Percentiles rank a stretch among this genome's conserved stretches.
phyloP scores from a whole-genome alignment of 2,888 invertebrate species.

The Xestia c-nigrum region DNA sequence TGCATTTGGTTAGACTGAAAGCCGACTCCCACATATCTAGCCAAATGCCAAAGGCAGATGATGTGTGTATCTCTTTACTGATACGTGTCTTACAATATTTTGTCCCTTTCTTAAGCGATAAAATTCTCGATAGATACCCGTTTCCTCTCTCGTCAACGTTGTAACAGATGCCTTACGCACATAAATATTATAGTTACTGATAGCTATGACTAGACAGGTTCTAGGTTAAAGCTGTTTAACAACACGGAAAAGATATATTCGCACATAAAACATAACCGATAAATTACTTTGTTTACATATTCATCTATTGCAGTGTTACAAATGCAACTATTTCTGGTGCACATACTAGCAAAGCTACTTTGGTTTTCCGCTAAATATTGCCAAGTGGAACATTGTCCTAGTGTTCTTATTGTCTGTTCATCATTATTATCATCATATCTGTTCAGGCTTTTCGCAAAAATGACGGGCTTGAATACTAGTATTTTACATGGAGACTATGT shows the following conservation, averaged over 20 bases:
- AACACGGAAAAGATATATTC: background rate
- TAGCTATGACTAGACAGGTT: background rate
- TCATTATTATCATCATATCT: background rate
- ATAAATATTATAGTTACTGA: background rate
- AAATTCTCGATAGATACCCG: background rate
- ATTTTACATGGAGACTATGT: background rate
- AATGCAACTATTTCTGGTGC: slow-evolving; percentile 1
- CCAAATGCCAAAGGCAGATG: too few species aligned
- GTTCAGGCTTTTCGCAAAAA: background rate
- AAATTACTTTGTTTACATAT: slow-evolving; percentile 1
- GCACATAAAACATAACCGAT: background rate
- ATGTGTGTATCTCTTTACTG: background rate
- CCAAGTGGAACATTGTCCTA: slow-evolving; percentile 11
- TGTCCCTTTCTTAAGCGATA: background rate
- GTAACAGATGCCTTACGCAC: background rate
- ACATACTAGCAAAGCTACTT: background rate
- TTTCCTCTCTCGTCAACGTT: background rate
- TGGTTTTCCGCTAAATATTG: slow-evolving; percentile 4
- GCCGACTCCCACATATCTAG: too few species aligned
- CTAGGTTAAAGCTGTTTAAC: background rate
- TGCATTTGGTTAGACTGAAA: too few species aligned
- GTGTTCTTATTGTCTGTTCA: background rate
- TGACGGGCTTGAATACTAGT: background rate
- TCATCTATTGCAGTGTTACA: background rate
- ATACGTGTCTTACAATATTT: background rate